These are phyloP conservation scores for Andrena trimmerana DNA, from an alignment of 2,888 invertebrate genomes.

Conservation along the genomic window DNA sequence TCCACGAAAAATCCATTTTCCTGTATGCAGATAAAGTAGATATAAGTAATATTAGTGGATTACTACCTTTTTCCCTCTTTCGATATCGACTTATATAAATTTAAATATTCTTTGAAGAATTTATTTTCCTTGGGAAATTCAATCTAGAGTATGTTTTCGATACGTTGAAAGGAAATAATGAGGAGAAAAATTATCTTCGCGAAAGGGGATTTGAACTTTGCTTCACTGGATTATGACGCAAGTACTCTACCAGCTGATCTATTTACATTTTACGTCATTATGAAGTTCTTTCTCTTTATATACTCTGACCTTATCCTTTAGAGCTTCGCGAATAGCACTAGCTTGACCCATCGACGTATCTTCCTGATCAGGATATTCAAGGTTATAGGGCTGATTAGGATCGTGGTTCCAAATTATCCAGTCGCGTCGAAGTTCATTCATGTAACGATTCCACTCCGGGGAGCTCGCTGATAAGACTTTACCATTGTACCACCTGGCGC, in stretches of 20 bases:
- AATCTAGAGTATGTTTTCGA: too few relatives aligned
- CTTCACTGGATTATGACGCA: too few relatives aligned
- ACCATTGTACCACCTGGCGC: conserved; percentile 71
- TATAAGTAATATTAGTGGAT: background rate
- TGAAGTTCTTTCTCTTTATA: background rate
- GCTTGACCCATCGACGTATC: conserved; percentile 85
- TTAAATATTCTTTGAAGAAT: too few relatives aligned
- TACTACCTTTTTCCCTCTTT: background rate
- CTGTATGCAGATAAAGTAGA: conserved; percentile 71
- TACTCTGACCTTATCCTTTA: conserved; percentile 81
- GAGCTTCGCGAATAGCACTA: conserved; percentile 79
- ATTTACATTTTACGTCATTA: too few relatives aligned
- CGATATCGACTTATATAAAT: too few relatives aligned
- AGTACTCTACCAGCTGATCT: too few relatives aligned
- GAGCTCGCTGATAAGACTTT: conserved; percentile 57
- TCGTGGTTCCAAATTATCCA: conserved; percentile 70
- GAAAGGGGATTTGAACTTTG: too few relatives aligned
- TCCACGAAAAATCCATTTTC: conserved; percentile 86
- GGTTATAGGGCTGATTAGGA: conserved; percentile 67
- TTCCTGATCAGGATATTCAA: conserved; percentile 73
- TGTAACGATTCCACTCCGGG: conserved; percentile 37
- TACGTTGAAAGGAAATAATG: too few relatives aligned
- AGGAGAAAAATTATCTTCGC: too few relatives aligned
- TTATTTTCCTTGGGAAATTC: too few relatives aligned
- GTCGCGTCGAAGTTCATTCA: conserved; percentile 63